These are phyloP conservation scores for Phoebastria nigripes DNA, from an alignment of 2,797 vertebrate genomes.

Conservation along the genomic window DNA sequence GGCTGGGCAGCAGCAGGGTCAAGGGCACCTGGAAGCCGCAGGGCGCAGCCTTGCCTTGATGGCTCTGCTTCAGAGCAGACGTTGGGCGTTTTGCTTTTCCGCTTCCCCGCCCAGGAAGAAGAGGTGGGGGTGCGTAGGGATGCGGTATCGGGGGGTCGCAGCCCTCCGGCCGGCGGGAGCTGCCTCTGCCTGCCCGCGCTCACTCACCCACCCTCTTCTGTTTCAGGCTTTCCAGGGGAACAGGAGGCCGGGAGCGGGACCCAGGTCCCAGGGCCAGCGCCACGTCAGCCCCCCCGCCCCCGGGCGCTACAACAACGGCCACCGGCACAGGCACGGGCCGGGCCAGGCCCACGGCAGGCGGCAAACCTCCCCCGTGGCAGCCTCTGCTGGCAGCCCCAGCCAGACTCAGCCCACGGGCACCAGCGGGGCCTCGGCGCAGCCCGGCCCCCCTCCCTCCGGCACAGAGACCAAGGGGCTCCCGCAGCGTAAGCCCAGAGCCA, in stretches of 20 bases:
- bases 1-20: too few species aligned
- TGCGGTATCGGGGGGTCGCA: neutral
- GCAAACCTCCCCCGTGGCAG: conserved; percentile 36
- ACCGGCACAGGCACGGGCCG: conserved; percentile 69
- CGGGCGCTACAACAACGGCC: conserved; percentile 51
- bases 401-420: neutral
- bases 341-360: conserved; percentile 71
- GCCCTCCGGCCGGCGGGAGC: neutral
- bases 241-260: conserved; percentile 80
- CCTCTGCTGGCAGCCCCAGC: neutral
- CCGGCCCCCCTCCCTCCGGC: conserved; percentile 3
- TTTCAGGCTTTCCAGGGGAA: conserved; percentile 82
- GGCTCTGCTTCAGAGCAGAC: neutral
- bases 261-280: conserved; percentile 77
- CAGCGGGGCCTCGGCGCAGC: neutral
- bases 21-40: neutral
- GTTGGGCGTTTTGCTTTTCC: neutral
- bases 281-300: conserved; percentile 75
- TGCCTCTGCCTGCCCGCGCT: neutral
- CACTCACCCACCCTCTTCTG: neutral
- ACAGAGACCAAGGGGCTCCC: conserved; percentile 80
- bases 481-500: conserved; percentile 83
- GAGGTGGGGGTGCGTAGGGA: neutral
- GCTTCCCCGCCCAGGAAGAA: neutral
- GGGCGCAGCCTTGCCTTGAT: neutral